These are phyloP conservation scores for Monomorium pharaonis DNA, from an alignment of 1,140 invertebrate genomes.

Conservation along the genomic window DNA sequence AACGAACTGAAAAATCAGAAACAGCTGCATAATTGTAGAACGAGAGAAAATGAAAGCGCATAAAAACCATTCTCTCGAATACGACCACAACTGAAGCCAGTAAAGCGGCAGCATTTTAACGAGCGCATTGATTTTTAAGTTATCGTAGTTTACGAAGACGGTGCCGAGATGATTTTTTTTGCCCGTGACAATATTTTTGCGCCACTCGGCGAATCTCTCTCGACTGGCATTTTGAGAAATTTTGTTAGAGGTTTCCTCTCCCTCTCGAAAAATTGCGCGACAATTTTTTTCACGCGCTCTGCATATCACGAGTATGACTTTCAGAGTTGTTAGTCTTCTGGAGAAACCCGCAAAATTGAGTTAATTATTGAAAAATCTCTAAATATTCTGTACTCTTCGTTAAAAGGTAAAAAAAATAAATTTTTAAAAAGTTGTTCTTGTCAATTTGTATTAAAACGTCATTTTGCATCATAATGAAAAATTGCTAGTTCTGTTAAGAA, in stretches of 20 bases:
- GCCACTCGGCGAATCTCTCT: neutral
- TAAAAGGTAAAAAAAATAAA: neutral
- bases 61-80: constrained; percentile 16
- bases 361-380: neutral
- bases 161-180: constrained; percentile 21
- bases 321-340: neutral
- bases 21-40: neutral
- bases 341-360: neutral
- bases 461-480: neutral
- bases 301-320: constrained; percentile 14
- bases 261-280: neutral
- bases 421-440: neutral
- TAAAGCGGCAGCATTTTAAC: constrained; percentile 30
- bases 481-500: neutral
- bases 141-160: constrained; percentile 8
- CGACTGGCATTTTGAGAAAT: neutral
- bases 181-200: neutral
- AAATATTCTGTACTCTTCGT: neutral
- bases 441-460: neutral
- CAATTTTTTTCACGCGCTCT: neutral
- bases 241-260: constrained; percentile 43
- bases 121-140: constrained; percentile 54
- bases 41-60: neutral
- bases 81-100: neutral
- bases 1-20: neutral